Evolutionary conservation across 2,888 invertebrate species (phyloP), one percentile per base, ranked within the genome.

Genomic region (Leuctra nigra): DNA sequence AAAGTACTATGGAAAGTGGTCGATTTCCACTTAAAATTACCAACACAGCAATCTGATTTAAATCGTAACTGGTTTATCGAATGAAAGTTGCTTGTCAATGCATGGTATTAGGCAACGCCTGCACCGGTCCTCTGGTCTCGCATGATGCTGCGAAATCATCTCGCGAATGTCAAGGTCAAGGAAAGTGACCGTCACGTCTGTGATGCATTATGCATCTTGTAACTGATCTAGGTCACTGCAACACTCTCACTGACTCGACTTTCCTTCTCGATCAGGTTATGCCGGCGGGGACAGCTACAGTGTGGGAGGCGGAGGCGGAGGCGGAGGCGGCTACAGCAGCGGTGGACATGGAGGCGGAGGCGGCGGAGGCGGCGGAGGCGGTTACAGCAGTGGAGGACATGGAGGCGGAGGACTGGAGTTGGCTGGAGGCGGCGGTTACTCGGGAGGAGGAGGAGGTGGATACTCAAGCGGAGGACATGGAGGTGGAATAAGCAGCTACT

Each of bases 231-330:
- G 18, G 41, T 41, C 41, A 16, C 6, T n/a, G 6, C 6, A 11
- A 16, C 41, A 41, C 13, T 36, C 13, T 9, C 33, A 36, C n/a
- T n/a, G 20, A n/a, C 47, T 47, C 35, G 18, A 9, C 48, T 48
- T 48, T 48, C 48, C 33, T 48, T 48, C n/a, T 4, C 16, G 29
- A 13, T 7, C 50, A 50, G 50, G 50, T n/a, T 50, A 50, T 20
- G n/a, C 48, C 3, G 29, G 48, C 16, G 50, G 33, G 13, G 50
- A 33, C 50, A 33, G 50, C 33, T 16, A 33, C 20, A 20, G 33
- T 3, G 41, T 16, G 41, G 38, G 38, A 4, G 33, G 48, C 29
- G 14, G 7, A 11, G 11, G 14, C n/a, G 16, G 47, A 9, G 47
- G 25, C 25, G 47, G 47, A 16, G 24, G 23, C 25, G 47, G 25